Evolutionary conservation across 2,113 vertebrate genomes (phyloP).

Genomic region (Bombycilla garrulus): DNA sequence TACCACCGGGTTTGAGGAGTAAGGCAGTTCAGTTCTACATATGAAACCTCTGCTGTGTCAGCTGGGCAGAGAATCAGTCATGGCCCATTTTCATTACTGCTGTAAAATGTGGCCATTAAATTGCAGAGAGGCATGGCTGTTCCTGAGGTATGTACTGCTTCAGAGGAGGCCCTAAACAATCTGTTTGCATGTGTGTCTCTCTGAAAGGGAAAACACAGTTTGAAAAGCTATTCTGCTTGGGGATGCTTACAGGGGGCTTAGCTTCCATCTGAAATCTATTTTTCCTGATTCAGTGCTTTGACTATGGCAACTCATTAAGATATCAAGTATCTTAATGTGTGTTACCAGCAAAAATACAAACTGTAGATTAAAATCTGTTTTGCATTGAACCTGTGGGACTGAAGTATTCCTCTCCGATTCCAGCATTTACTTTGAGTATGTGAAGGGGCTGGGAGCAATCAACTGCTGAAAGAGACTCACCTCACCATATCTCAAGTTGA

Average conservation of each 20-base stretch:
- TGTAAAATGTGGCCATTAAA: neutral
- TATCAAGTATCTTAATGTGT: conserved; percentile 28
- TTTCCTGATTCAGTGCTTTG: neutral
- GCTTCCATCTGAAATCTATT: conserved; percentile 44
- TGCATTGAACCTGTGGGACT: neutral
- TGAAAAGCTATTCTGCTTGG: neutral
- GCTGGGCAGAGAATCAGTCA: neutral
- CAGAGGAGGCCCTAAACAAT: neutral
- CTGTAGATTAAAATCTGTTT: conserved; percentile 39
- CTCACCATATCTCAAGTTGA: neutral
- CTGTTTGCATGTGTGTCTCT: neutral
- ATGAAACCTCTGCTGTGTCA: neutral
- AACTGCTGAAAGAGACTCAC: neutral
- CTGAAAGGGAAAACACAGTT: neutral
- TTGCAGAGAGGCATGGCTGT: neutral
- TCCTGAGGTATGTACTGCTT: neutral
- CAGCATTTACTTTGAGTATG: neutral
- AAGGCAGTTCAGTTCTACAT: neutral
- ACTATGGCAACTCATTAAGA: conserved; percentile 30
- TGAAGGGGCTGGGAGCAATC: neutral
- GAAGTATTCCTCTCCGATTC: neutral
- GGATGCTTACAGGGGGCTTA: neutral
- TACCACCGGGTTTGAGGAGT: neutral
- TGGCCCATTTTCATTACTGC: neutral
- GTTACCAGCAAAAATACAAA: conserved; percentile 39